Evolutionary conservation across 2,797 vertebrate species (phyloP).

Genomic region (Falco berigora): DNA sequence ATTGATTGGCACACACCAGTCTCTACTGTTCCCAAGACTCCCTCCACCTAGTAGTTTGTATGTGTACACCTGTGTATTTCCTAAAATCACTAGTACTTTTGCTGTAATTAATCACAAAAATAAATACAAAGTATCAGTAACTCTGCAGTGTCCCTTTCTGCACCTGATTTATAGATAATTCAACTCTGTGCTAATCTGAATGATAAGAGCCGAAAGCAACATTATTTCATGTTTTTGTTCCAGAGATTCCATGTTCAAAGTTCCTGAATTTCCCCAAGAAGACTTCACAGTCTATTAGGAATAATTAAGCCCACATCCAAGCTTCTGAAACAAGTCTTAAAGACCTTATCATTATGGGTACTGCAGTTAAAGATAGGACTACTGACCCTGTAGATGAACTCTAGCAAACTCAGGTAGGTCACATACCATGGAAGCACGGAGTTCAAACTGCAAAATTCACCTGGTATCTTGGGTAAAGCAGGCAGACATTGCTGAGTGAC

Average conservation of each 20-base stretch:
- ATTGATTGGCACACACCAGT: background rate
- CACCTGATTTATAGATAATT: background rate
- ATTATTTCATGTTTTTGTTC: background rate
- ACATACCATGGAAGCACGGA: accelerated
- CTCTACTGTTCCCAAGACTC: background rate
- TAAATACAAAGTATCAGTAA: background rate
- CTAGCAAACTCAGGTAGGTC: background rate
- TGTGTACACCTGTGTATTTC: background rate
- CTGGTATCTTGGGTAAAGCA: background rate
- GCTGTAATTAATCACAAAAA: background rate
- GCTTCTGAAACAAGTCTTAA: background rate
- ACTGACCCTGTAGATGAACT: background rate
- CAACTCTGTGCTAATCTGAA: background rate
- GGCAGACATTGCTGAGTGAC: background rate
- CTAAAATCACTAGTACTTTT: background rate
- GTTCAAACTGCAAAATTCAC: background rate
- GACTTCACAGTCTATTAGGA: background rate
- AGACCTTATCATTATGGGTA: background rate
- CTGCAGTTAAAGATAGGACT: background rate
- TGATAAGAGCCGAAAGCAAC: background rate
- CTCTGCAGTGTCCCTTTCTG: background rate
- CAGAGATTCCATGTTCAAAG: background rate
- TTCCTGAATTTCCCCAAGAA: background rate
- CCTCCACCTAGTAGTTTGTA: background rate
- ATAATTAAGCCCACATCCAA: background rate